Evolutionary conservation across 2,888 invertebrate genomes (phyloP).

Genomic region (Maniola hyperantus): DNA sequence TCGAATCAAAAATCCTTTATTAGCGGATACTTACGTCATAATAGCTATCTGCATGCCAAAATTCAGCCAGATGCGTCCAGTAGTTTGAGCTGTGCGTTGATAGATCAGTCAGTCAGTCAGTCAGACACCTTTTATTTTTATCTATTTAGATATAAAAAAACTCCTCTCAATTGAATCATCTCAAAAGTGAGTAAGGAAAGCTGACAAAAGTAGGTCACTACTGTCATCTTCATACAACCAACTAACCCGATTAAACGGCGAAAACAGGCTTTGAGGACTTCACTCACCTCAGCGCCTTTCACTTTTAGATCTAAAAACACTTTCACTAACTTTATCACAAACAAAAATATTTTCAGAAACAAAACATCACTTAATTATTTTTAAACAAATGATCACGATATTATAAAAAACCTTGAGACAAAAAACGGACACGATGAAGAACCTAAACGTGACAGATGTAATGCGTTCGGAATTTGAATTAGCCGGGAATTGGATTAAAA

Average conservation of each 20-base stretch:
- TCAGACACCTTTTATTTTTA: no score
- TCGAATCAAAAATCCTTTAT: no score
- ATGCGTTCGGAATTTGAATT: conserved; percentile 33
- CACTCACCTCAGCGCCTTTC: conserved; percentile 68
- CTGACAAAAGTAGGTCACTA: conserved; percentile 48
- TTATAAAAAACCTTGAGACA: conserved; percentile 3
- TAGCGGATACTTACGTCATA: no score
- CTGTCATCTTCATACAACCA: conserved; percentile 50
- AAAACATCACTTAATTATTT: conserved; percentile 1
- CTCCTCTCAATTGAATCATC: not conserved
- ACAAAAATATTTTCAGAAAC: conserved; percentile 14
- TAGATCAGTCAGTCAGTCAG: no score
- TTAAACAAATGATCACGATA: conserved; percentile 9
- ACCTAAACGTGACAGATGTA: conserved; percentile 8
- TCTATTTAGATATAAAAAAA: no score
- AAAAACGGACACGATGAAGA: conserved; percentile 12
- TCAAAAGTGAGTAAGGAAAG: conserved; percentile 33
- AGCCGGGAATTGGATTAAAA: conserved; percentile 44
- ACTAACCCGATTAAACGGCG: conserved; percentile 53
- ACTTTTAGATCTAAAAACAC: conserved; percentile 71
- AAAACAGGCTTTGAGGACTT: conserved; percentile 55
- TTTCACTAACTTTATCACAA: conserved; percentile 60
- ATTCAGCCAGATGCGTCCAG: no score
- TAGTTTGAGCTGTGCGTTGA: no score
- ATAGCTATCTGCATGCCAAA: no score